These are phyloP conservation scores for Brachyptera putata DNA, from an alignment of 2,888 invertebrate species.

Conservation along the genomic window DNA sequence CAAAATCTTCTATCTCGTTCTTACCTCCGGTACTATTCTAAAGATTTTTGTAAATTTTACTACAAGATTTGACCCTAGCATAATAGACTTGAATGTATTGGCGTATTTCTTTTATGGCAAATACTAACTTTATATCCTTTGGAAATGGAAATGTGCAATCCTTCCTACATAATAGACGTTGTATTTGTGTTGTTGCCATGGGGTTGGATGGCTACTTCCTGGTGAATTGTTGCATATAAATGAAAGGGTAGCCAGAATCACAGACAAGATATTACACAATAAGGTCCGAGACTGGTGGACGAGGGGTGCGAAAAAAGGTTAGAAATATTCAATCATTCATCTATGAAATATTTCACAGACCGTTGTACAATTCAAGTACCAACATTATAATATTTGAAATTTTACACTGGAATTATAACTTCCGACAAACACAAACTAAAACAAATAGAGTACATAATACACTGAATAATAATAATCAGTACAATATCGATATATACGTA, in stretches of 20 bases:
- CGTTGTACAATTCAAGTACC: no score
- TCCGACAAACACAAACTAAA: no score
- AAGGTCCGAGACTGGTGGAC: background rate
- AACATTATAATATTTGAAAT: no score
- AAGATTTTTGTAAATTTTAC: constrained; percentile 4
- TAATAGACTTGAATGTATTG: constrained; percentile 3
- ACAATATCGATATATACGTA: no score
- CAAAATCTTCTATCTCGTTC: no score
- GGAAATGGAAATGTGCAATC: background rate
- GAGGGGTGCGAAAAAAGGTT: background rate
- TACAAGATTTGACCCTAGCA: constrained; percentile 14
- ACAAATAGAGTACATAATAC: no score
- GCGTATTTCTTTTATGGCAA: constrained; percentile 17
- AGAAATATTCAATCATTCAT: no score
- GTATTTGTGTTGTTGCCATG: background rate
- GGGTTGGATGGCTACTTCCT: constrained; percentile 13
- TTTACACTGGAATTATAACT: no score
- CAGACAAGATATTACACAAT: constrained; percentile 1
- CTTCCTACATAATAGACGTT: constrained; percentile 12
- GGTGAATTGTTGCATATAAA: constrained; percentile 15
- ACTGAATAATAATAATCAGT: no score
- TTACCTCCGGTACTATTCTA: no score
- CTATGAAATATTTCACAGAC: no score
- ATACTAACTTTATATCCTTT: constrained; percentile 10
- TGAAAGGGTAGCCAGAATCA: background rate